Evolutionary conservation across 2,888 invertebrate genomes (phyloP).

Genomic region (Parnassius smintheus): DNA sequence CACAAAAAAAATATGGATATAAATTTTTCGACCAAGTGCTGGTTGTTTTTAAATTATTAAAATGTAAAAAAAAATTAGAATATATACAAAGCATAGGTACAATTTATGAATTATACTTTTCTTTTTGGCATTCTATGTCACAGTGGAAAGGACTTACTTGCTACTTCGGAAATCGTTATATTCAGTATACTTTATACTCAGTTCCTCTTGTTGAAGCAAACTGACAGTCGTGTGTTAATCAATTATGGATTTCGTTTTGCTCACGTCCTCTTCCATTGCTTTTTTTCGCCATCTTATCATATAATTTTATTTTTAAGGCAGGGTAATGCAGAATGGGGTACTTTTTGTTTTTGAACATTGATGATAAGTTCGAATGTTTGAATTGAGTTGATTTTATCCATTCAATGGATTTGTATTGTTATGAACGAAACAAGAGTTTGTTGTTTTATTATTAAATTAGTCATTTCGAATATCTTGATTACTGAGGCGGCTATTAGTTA

Average conservation of each 20-base stretch:
- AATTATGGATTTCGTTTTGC: constrained; percentile 74
- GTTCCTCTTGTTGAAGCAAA: constrained; percentile 51
- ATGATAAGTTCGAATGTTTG: constrained; percentile 77
- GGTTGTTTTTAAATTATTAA: constrained; percentile 82
- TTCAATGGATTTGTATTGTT: constrained; percentile 79
- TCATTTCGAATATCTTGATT: constrained; percentile 67
- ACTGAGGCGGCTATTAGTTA: constrained; percentile 76
- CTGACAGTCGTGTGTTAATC: constrained; percentile 60
- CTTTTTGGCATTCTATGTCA: constrained; percentile 76
- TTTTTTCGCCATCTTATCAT: constrained; percentile 75
- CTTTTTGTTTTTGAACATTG: constrained; percentile 71
- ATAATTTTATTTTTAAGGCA: constrained; percentile 78
- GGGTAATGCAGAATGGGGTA: constrained; percentile 79
- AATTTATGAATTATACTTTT: constrained; percentile 81
- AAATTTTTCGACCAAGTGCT: constrained; percentile 80
- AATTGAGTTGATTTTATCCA: constrained; percentile 78
- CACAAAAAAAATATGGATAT: constrained; percentile 80
- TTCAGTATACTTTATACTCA: constrained; percentile 34
- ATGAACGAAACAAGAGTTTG: constrained; percentile 75
- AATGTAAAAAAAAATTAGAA: constrained; percentile 80
- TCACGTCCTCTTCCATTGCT: constrained; percentile 78
- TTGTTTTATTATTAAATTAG: constrained; percentile 70
- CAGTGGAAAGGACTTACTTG: constrained; percentile 67
- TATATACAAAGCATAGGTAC: constrained; percentile 81
- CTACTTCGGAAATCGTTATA: constrained; percentile 53